A percentile compares a stretch with the other conserved stretches of the same genome.
Conservation (phyloP, 2,888 invertebrate genomes). For the Electrophaes corylata region DNA sequence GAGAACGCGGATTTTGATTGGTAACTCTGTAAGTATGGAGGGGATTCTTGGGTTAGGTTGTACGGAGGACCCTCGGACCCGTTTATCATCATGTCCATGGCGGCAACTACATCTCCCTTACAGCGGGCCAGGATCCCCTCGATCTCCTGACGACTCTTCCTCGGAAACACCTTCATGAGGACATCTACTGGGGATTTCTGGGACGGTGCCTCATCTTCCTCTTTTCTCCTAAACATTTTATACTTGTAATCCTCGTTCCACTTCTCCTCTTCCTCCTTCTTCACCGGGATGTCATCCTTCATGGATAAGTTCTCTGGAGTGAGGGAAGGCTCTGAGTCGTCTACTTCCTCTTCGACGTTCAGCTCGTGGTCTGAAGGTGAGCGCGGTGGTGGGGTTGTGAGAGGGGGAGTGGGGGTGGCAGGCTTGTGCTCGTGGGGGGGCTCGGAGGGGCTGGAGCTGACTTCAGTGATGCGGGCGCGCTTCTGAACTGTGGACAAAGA, state of each 20-base stretch:
- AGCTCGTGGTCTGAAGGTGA: constrained; percentile 80
- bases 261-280: constrained; percentile 79
- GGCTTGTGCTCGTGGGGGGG: constrained; percentile 66
- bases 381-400: constrained; percentile 70
- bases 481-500: constrained; percentile 76
- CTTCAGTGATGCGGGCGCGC: constrained; percentile 77
- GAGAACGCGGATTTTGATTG: constrained; percentile 91
- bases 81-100: constrained; percentile 95
- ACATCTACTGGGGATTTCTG: constrained; percentile 93
- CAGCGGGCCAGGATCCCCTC: constrained; percentile 93
- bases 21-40: constrained; percentile 74
- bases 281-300: constrained; percentile 85
- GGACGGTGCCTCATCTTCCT: constrained; percentile 58
- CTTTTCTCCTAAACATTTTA: constrained; percentile 69
- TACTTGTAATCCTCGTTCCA: constrained; percentile 77
- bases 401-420: constrained; percentile 64
- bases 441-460: constrained; percentile 72
- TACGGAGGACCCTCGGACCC: constrained; percentile 76
- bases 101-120: constrained; percentile 95
- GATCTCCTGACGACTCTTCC: constrained; percentile 92
- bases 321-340: constrained; percentile 81
- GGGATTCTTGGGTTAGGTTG: constrained; percentile 71
- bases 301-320: constrained; percentile 93
- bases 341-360: constrained; percentile 84
- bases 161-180: constrained; percentile 94